Conservation (phyloP, 2,113 vertebrate species). For the Aspiorhynchus laticeps region DNA sequence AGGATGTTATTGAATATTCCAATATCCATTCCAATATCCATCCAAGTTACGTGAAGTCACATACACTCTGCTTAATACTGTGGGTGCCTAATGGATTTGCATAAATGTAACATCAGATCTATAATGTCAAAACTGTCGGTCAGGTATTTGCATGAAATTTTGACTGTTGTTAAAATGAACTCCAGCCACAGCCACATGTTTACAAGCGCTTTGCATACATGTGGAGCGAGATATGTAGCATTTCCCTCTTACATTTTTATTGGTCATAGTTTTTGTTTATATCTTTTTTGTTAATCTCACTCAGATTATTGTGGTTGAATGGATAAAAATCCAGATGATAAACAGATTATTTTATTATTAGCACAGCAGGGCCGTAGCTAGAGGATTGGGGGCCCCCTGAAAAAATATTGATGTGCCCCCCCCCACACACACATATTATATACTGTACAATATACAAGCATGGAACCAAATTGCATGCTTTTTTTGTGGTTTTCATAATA, state of each 20-base stretch:
- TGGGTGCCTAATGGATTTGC: constrained; percentile 21
- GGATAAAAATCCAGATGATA: neutral
- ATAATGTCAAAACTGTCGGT: constrained; percentile 30
- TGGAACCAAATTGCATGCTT: no score
- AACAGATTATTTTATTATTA: neutral
- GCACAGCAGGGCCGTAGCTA: no score
- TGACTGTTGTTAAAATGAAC: constrained; percentile 14
- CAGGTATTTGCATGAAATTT: constrained; percentile 45
- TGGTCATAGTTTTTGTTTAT: neutral
- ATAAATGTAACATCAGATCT: constrained; percentile 31
- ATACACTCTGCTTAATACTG: neutral
- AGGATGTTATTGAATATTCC: neutral
- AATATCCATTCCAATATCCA: neutral
- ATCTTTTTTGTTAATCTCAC: neutral
- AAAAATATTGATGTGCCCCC: no score
- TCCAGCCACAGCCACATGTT: constrained; percentile 4
- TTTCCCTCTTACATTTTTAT: neutral
- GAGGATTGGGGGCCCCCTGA: no score
- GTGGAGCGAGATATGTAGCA: neutral
- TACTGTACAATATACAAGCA: no score
- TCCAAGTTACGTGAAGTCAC: neutral
- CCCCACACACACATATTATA: no score
- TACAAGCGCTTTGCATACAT: constrained; percentile 46
- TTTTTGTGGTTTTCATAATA: no score
- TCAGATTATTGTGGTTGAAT: neutral